These are phyloP conservation scores for Rhyacophila brunnea DNA, from an alignment of 1,140 invertebrate species.

Conservation along the genomic window DNA sequence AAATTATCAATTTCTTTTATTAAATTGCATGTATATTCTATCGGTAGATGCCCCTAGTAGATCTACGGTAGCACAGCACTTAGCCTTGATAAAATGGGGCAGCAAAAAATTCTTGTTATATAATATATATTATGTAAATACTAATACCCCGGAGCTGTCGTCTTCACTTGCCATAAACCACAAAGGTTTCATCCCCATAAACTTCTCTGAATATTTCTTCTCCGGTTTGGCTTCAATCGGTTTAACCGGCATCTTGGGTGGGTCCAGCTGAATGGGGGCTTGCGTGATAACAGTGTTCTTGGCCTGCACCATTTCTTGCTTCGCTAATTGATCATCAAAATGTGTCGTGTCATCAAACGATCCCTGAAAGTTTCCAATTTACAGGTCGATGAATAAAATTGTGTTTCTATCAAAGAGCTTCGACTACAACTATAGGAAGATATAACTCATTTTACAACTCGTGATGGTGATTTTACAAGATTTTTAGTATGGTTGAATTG, in stretches of 20 bases:
- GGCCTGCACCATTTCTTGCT: conserved; percentile 42
- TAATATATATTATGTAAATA: no score
- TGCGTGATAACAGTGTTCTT: conserved; percentile 32
- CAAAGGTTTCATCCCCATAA: conserved; percentile 47
- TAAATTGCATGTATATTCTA: not conserved
- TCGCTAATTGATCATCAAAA: conserved; percentile 52
- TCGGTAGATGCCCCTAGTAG: not conserved
- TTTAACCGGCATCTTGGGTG: conserved; percentile 10
- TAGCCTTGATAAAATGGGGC: not conserved
- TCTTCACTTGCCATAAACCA: conserved; percentile 63
- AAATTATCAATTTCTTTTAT: no score
- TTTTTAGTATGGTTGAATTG: no score
- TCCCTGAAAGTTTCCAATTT: conserved; percentile 56
- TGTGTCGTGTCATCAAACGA: conserved; percentile 64
- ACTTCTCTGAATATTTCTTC: conserved; percentile 35
- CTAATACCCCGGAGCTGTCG: conserved; percentile 40
- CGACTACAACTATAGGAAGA: no score
- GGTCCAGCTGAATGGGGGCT: conserved; percentile 28
- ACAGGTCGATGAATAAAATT: no score
- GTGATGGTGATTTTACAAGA: no score
- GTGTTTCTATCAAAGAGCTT: no score
- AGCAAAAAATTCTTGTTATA: no score
- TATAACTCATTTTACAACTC: no score
- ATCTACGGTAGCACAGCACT: not conserved
- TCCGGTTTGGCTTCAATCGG: conserved; percentile 12